Conservation (phyloP, 2,888 invertebrate species). For the Macropis europaea region DNA sequence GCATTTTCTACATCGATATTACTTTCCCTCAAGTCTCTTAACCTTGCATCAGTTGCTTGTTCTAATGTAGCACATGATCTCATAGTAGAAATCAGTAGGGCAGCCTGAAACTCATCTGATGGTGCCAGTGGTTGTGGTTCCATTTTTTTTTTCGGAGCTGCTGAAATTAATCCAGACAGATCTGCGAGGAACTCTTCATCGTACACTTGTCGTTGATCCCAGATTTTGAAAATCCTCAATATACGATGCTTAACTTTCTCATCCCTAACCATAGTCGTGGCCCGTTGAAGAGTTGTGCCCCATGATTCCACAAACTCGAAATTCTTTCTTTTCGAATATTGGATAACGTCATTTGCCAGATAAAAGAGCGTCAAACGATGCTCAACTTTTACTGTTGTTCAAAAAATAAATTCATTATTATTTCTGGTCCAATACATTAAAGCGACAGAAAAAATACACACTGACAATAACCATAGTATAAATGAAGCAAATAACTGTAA, state of each 20-base stretch:
- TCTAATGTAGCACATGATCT: conserved; percentile 75
- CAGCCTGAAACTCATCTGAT: conserved; percentile 88
- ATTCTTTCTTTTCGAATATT: conserved; percentile 95
- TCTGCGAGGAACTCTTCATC: conserved; percentile 94
- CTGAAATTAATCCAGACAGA: conserved; percentile 90
- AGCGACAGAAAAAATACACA: background rate
- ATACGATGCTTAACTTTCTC: conserved; percentile 93
- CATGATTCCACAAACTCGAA: conserved; percentile 95
- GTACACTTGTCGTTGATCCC: conserved; percentile 96
- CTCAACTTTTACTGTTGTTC: conserved; percentile 86
- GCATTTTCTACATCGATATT: conserved; percentile 88
- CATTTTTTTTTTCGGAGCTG: conserved; percentile 86
- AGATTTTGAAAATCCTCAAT: conserved; percentile 95
- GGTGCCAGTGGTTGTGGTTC: conserved; percentile 81
- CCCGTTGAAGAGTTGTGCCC: conserved; percentile 95
- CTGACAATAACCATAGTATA: too few species aligned
- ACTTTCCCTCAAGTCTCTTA: conserved; percentile 83
- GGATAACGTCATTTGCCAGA: conserved; percentile 98
- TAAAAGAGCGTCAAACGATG: conserved; percentile 95
- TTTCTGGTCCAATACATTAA: background rate
- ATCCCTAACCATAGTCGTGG: conserved; percentile 93
- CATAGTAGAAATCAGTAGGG: conserved; percentile 77
- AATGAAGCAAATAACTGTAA: background rate
- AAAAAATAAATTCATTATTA: conserved; percentile 26
- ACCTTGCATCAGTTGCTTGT: conserved; percentile 76